Conservation (phyloP, 2,888 invertebrate genomes). For the Drosophila subsilvestris region DNA sequence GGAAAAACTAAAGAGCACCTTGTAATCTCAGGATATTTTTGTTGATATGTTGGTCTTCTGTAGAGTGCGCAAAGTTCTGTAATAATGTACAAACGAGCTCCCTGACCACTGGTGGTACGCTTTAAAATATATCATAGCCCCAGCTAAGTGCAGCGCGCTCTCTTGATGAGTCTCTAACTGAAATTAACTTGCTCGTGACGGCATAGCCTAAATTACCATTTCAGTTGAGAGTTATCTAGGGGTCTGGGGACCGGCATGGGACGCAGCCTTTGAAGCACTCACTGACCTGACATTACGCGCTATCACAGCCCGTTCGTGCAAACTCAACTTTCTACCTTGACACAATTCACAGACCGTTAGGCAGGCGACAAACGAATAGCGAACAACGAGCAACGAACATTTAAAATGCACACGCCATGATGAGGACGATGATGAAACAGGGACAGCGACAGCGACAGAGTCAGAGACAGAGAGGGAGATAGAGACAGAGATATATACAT, state of each 20-base stretch:
- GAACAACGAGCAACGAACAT: constrained; percentile 61
- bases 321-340: constrained; percentile 64
- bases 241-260: constrained; percentile 5
- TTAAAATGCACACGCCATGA: constrained; percentile 66
- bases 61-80: no score
- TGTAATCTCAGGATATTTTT: no score
- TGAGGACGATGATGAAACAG: constrained; percentile 14
- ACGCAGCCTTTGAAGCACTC: constrained; percentile 31
- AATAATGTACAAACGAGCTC: no score
- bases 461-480: background rate
- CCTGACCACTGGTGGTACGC: background rate
- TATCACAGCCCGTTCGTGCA: constrained; percentile 26
- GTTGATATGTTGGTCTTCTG: no score
- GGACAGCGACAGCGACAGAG: constrained; percentile 32
- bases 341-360: constrained; percentile 75
- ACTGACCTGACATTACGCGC: constrained; percentile 43
- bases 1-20: no score
- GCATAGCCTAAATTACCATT: constrained; percentile 44
- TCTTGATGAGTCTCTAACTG: constrained; percentile 9
- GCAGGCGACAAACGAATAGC: constrained; percentile 59
- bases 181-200: constrained; percentile 27
- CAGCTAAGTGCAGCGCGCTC: background rate
- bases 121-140: constrained; percentile 14
- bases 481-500: background rate
- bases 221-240: constrained; percentile 13